These are phyloP conservation scores for Zingel zingel DNA, from an alignment of 2,113 vertebrate genomes.

Conservation along the genomic window DNA sequence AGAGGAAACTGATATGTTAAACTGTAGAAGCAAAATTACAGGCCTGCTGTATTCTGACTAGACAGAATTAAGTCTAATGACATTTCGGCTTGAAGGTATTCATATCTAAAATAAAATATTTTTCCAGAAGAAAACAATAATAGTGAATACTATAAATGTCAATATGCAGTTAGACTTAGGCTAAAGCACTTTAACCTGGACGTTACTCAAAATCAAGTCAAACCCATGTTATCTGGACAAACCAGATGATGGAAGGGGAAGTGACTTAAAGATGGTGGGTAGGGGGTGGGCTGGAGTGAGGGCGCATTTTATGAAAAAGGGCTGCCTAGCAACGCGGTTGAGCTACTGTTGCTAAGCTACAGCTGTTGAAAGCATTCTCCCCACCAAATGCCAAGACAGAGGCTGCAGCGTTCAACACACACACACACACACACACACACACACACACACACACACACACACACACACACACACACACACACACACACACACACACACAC, in stretches of 20 bases:
- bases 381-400: slow-evolving; percentile 89
- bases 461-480: too few relatives aligned
- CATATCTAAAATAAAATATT: background rate
- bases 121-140: background rate
- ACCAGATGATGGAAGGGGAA: slow-evolving; percentile 44
- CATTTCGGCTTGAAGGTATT: background rate
- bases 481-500: too few relatives aligned
- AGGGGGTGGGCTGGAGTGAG: slow-evolving; percentile 73
- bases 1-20: background rate
- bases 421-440: slow-evolving; percentile 24
- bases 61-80: background rate
- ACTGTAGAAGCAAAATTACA: background rate
- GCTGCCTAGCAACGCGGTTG: slow-evolving; percentile 91
- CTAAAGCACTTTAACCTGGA: background rate
- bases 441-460: background rate
- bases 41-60: background rate
- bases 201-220: background rate
- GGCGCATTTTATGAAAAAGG: slow-evolving; percentile 84
- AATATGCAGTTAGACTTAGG: background rate
- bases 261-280: slow-evolving; percentile 36
- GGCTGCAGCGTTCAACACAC: slow-evolving; percentile 66
- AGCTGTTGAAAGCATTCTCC: slow-evolving; percentile 89
- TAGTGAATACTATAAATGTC: background rate
- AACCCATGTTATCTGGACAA: slow-evolving; percentile 10
- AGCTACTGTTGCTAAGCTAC: slow-evolving; percentile 94